Evolutionary conservation across 2,113 vertebrate species (phyloP).

Genomic region (Bubo blakistoni): DNA sequence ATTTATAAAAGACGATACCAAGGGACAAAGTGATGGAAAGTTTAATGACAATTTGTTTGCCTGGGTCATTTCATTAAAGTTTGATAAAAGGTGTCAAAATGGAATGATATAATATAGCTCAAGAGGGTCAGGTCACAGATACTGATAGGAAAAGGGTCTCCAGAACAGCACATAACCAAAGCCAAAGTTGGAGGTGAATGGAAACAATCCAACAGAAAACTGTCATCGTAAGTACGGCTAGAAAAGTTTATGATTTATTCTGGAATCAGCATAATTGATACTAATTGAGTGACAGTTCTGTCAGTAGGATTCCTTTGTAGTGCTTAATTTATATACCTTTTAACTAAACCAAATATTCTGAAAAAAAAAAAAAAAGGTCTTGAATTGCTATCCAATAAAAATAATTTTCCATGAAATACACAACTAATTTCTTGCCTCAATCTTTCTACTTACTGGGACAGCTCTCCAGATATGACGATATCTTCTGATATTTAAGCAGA

Average conservation of each 20-base stretch:
- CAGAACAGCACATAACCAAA: slow-evolving; percentile 29
- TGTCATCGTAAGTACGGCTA: not conserved
- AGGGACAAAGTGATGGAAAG: slow-evolving; percentile 88
- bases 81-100: slow-evolving; percentile 92
- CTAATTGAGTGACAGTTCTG: not conserved
- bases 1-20: slow-evolving; percentile 95
- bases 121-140: slow-evolving; percentile 77
- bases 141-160: slow-evolving; percentile 64
- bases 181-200: slow-evolving; percentile 59
- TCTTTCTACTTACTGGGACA: not conserved
- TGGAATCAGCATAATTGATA: slow-evolving; percentile 23
- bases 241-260: slow-evolving; percentile 3
- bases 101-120: slow-evolving; percentile 80
- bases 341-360: not conserved
- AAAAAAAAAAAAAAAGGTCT: not conserved
- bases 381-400: not conserved
- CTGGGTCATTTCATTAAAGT: slow-evolving; percentile 85
- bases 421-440: not conserved
- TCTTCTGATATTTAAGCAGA: not conserved
- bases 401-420: not conserved
- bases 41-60: slow-evolving; percentile 94
- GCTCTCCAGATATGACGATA: fast-evolving
- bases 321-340: not conserved
- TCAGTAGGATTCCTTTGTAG: not conserved
- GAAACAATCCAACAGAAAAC: not conserved